Evolutionary conservation across 2,888 invertebrate genomes (phyloP).

Genomic region (Nebria brevicollis): DNA sequence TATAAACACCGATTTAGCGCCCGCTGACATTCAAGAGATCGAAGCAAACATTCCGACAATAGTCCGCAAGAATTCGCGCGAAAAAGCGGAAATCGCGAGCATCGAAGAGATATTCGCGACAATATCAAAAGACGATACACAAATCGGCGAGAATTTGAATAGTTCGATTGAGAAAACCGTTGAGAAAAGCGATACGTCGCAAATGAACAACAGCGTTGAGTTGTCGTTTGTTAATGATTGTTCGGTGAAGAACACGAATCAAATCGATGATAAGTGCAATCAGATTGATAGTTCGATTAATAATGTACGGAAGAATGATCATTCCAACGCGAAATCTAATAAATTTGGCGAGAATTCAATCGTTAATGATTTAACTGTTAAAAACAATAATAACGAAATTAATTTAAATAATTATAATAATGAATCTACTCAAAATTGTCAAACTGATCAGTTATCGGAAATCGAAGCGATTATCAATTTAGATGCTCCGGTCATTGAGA

Average conservation of each 20-base stretch:
- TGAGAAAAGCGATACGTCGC: background rate
- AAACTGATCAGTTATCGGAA: too few relatives aligned
- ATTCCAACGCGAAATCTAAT: background rate
- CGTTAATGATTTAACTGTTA: background rate
- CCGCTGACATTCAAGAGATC: slow-evolving; percentile 47
- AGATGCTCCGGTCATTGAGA: background rate
- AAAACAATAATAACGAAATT: slow-evolving; percentile 9
- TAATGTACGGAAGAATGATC: background rate
- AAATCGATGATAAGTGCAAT: background rate
- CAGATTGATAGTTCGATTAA: background rate
- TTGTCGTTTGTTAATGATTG: background rate
- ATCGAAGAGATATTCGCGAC: slow-evolving; percentile 22
- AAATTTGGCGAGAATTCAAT: background rate
- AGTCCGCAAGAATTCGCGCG: slow-evolving; percentile 19
- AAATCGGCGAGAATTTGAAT: background rate
- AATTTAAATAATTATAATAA: slow-evolving; percentile 8
- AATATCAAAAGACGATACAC: slow-evolving; percentile 16
- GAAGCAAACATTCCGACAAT: slow-evolving; percentile 48
- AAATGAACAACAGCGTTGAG: background rate
- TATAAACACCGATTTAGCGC: slow-evolving; percentile 52
- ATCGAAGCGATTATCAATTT: too few relatives aligned
- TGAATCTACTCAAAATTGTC: background rate
- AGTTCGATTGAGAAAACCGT: background rate
- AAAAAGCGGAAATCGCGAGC: slow-evolving; percentile 15
- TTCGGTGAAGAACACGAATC: background rate